These are phyloP conservation scores for Tolmerus cingulatus DNA, from an alignment of 2,888 invertebrate species.

Conservation along the genomic window DNA sequence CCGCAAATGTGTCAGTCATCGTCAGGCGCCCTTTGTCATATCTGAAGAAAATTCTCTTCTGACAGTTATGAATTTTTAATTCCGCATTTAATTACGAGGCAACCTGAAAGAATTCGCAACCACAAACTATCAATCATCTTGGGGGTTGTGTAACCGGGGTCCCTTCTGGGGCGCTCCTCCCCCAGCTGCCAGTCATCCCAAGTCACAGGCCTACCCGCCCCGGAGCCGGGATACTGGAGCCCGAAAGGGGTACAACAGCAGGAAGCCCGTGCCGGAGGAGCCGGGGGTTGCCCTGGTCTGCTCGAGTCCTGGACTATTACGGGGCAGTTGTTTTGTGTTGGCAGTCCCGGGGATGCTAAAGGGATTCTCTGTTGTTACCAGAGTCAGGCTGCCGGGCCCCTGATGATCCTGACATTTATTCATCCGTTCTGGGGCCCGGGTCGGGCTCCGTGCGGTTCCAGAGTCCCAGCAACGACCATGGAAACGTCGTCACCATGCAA, in stretches of 20 bases:
- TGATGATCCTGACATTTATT: slow-evolving; percentile 41
- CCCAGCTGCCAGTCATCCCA: background rate
- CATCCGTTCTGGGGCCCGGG: slow-evolving; percentile 1
- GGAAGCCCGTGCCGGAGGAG: background rate
- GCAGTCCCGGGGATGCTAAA: slow-evolving; percentile 41
- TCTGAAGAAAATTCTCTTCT: slow-evolving; percentile 45
- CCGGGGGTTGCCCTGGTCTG: background rate
- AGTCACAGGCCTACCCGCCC: background rate
- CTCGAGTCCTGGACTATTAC: slow-evolving; percentile 26
- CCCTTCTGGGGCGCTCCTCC: background rate
- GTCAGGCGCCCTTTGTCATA: slow-evolving; percentile 31
- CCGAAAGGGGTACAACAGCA: slow-evolving; percentile 14
- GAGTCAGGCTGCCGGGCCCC: slow-evolving; percentile 15
- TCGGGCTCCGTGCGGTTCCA: background rate
- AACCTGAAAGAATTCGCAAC: slow-evolving; percentile 31
- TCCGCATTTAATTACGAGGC: slow-evolving; percentile 44
- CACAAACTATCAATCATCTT: slow-evolving; percentile 45
- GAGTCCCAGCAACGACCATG: slow-evolving; percentile 2
- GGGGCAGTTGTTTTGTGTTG: slow-evolving; percentile 37
- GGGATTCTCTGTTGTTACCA: slow-evolving; percentile 46
- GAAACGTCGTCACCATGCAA: slow-evolving; percentile 11
- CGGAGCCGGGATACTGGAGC: background rate
- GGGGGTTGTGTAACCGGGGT: slow-evolving; percentile 40
- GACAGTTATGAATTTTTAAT: slow-evolving; percentile 47
- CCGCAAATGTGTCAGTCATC: slow-evolving; percentile 38